Base-by-base conservation (phyloP, 2,113 vertebrate genomes). In the Irena cyanogastra region DNA sequence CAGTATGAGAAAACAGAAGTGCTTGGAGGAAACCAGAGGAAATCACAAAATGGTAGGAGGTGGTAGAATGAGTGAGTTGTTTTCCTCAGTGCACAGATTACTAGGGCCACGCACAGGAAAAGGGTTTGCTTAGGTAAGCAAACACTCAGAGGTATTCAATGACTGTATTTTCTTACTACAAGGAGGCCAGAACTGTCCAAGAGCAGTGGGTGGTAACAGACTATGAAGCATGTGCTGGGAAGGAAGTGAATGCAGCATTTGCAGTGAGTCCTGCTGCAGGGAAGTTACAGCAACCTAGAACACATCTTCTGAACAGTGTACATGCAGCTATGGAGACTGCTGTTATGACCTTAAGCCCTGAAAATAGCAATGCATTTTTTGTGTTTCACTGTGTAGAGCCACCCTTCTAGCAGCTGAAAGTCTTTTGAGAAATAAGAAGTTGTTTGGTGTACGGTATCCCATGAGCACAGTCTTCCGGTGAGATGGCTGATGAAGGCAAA, bases 401-500 rank as follows among this genome's bases (percentile, higher is more conserved):
- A 70, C 83, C 33, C 59, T 86, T 37, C 39, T 66, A 83, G 71
- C 16, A 80, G 39, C 80, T 84, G 44, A 61, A 87, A 80, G 13
- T n/a, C 19, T 59, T 89, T 56, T 37, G 16, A 88, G 84, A 89
- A 89, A 42, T 39, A 78, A 77, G 28, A 77, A 42, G 16, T 42
- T 63, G 13, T 83, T 70, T 56, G 66, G 19, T 12, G 5, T 30
- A n/a, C 35, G 47, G 41, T 64, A 21, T 84, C 17, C 77, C 77
- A 71, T 60, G 28, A 91, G 60, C 41, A 79, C 49, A 66, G 33
- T 70, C 79, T 86, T 90, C 80, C 33, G 60, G 42, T 86, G 44
- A 87, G n/a, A 75, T 81, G 42, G n/a, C 39, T 68, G 71, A 89
- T 59, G 56, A 78, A 95, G n/a, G 56, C 80, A 94, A 91, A 91